Evolutionary conservation across 2,113 vertebrate species (phyloP).

Genomic region (Pardalotus punctatus): DNA sequence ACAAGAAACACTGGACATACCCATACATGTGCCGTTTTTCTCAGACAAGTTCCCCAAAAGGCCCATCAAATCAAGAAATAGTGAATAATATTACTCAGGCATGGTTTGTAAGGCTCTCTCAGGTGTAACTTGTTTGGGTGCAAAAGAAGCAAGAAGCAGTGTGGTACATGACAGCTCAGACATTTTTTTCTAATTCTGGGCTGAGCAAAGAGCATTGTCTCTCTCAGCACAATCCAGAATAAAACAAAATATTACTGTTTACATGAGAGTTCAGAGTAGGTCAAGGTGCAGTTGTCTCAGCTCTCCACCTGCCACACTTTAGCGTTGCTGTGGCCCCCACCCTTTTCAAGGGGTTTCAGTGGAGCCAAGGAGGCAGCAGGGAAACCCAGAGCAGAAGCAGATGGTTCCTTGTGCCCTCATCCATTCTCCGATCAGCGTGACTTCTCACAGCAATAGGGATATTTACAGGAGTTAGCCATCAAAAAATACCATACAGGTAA

Average conservation of each 20-base stretch:
- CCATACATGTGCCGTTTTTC: not conserved
- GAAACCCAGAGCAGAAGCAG: not conserved
- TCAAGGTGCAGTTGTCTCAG: accelerated
- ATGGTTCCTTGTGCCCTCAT: accelerated
- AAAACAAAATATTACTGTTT: not conserved
- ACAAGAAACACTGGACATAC: not conserved
- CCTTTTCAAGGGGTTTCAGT: no score
- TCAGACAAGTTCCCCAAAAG: not conserved
- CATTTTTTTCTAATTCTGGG: not conserved
- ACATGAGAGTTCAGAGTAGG: not conserved
- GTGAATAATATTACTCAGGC: not conserved
- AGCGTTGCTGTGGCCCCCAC: not conserved
- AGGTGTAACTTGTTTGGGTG: not conserved
- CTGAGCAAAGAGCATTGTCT: accelerated
- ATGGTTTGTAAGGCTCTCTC: not conserved
- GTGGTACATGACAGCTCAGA: not conserved
- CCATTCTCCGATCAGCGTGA: not conserved
- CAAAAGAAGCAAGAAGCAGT: not conserved
- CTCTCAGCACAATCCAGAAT: not conserved
- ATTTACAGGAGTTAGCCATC: not conserved
- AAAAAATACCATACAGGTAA: not conserved
- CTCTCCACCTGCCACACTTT: not conserved
- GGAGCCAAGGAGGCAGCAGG: not conserved
- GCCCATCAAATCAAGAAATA: not conserved
- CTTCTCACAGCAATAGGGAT: not conserved